These are phyloP conservation scores for Gobiocypris rarus DNA, from an alignment of 2,113 vertebrate genomes.

Conservation along the genomic window DNA sequence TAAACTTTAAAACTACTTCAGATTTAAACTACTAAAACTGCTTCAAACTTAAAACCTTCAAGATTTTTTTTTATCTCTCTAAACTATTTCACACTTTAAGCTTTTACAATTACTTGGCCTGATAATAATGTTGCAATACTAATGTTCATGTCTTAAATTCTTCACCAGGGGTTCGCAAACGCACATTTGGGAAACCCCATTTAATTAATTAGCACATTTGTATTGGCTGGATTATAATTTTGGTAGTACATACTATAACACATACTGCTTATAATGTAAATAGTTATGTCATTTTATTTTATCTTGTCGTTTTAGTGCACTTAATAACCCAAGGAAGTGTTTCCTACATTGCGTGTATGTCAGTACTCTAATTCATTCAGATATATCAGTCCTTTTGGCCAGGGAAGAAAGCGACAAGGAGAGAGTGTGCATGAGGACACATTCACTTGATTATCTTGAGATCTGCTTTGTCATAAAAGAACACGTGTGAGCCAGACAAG, in stretches of 20 bases:
- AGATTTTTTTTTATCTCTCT: no score
- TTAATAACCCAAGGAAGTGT: not conserved
- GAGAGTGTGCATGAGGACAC: not conserved
- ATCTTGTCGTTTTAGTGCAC: not conserved
- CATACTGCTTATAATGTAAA: not conserved
- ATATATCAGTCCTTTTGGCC: not conserved
- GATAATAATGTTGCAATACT: not conserved
- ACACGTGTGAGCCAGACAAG: not conserved
- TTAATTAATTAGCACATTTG: not conserved
- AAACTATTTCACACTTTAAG: no score
- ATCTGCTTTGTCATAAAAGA: conserved; percentile 51
- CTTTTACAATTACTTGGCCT: no score
- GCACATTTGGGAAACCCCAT: not conserved
- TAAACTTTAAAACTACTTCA: no score
- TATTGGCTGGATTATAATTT: not conserved
- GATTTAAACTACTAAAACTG: no score
- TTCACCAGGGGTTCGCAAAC: not conserved
- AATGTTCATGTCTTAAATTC: not conserved
- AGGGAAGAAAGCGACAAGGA: conserved; percentile 27
- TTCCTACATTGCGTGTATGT: not conserved
- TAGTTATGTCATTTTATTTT: not conserved
- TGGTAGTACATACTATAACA: not conserved
- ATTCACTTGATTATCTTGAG: conserved; percentile 45
- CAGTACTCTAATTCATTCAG: not conserved
- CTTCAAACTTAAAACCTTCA: no score